Conservation (phyloP, 2,888 invertebrate species). For the Bombylius major region DNA sequence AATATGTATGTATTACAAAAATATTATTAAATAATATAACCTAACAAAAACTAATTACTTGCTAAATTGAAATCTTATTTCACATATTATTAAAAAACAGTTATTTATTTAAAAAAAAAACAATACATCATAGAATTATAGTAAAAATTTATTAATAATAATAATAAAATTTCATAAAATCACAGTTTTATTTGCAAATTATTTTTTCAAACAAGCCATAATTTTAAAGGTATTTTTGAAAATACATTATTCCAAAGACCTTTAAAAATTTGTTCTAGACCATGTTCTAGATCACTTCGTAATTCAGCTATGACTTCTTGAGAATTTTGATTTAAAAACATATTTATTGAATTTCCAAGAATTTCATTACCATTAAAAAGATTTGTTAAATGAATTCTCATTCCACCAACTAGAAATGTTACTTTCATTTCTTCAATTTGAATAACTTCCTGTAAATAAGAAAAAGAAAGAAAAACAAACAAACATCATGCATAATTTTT, state of each 20-base stretch:
- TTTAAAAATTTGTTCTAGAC: constrained; percentile 42
- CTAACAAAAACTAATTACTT: too few relatives aligned
- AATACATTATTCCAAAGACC: constrained; percentile 46
- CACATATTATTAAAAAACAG: too few relatives aligned
- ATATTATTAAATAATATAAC: too few relatives aligned
- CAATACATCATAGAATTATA: too few relatives aligned
- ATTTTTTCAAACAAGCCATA: constrained; percentile 36
- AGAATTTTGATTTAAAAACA: constrained; percentile 46
- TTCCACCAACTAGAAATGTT: constrained; percentile 40
- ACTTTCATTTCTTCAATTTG: constrained; percentile 44
- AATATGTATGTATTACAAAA: too few relatives aligned
- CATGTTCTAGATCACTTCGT: constrained; percentile 42
- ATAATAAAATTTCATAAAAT: constrained; percentile 6
- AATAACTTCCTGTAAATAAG: constrained; percentile 29
- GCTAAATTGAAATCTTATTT: too few relatives aligned
- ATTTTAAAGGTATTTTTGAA: constrained; percentile 43
- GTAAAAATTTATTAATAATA: too few relatives aligned
- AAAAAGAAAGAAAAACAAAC: background rate
- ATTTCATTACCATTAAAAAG: constrained; percentile 51
- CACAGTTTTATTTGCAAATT: constrained; percentile 16
- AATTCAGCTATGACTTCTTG: constrained; percentile 46
- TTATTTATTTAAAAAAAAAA: too few relatives aligned
- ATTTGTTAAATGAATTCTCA: constrained; percentile 44
- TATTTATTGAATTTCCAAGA: constrained; percentile 44
- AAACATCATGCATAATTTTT: background rate